A percentile compares a stretch with the other conserved stretches of the same genome.
Conservation (phyloP, 64 coral and sea anemone species). For the Montipora sp. region DNA sequence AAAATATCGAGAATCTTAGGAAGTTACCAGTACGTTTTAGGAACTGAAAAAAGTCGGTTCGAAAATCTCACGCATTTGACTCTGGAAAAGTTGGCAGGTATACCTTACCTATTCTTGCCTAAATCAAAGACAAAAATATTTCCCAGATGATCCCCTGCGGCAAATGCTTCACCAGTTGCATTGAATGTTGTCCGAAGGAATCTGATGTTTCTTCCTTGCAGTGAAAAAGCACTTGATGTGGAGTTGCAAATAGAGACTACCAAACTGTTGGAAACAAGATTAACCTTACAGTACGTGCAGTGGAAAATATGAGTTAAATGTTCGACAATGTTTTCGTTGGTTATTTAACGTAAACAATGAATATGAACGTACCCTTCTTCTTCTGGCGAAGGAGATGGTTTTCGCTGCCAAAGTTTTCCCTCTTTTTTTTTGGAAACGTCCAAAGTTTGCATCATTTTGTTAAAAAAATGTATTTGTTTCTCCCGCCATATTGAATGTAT, state of each 20-base stretch:
- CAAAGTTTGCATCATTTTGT: conserved; percentile 63
- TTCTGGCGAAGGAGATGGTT: conserved; percentile 67
- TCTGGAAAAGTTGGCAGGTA: background rate
- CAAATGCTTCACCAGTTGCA: conserved; percentile 93
- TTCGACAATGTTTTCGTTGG: background rate
- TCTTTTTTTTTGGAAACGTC: conserved; percentile 79
- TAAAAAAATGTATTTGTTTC: conserved; percentile 29
- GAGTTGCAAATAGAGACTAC: conserved; percentile 87
- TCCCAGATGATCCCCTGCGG: conserved; percentile 93
- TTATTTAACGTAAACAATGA: background rate
- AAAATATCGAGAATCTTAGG: too few species aligned
- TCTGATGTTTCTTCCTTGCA: conserved; percentile 85
- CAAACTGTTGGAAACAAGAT: conserved; percentile 56
- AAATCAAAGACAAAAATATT: conserved; percentile 95
- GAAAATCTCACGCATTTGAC: too few species aligned
- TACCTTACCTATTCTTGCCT: conserved; percentile 78
- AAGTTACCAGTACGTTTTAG: too few species aligned
- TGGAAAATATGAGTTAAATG: background rate
- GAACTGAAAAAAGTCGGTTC: too few species aligned
- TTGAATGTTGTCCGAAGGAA: conserved; percentile 93
- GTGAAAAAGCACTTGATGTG: conserved; percentile 86
- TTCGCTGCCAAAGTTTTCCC: conserved; percentile 83
- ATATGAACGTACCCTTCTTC: conserved; percentile 60
- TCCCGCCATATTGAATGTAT: conserved; percentile 79
- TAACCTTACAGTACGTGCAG: too few species aligned